Base-by-base conservation (phyloP, 2,797 vertebrate genomes). In the Thunnus albacares region DNA sequence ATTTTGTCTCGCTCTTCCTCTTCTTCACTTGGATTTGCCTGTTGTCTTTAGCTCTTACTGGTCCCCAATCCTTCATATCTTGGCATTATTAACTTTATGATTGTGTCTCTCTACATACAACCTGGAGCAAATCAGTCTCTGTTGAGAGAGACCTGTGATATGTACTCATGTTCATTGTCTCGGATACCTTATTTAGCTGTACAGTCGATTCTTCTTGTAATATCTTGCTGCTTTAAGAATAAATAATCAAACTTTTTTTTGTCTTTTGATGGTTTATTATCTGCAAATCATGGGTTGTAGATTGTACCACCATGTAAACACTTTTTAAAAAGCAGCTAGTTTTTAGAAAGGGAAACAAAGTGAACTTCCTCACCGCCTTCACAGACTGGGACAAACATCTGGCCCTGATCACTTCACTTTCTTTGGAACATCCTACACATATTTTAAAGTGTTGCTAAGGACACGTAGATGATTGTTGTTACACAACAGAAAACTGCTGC, bases 191-290 rank as follows among this genome's bases (percentile, higher is more conserved):
- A 65, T 80, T 81, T 86, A 1, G 67, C 80, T 93, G 90, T 94
- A 92, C 88, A 90, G 87, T 82, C 60, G 3, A 77, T 81, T 89
- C 82, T 67, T 83, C 91, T 91, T 94, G 90, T 91, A 91, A 91
- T 90, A 93, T 93, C 77, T 90, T 79, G 79, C 88, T 90, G 90
- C 89, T 92, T 93, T 92, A 91, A 85, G 33, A 95, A 94, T 94
- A 94, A 93, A 95, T 72, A 3, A 91, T 91, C 55, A 89, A 92
- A 89, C 83, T 80, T 90, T 80, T 67, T 24, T 45, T 70, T 74
- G 73, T 76, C 66, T 83, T 53, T 20, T 7, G 47, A n/a, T 51
- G 9, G 47, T 51, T 51, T 20, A 18, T 51, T 20, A 51, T 51
- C 13, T 22, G 11, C 4, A 65, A 28, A 67, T 67, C 13, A 55